Evolutionary conservation across 2,113 vertebrate genomes (phyloP).

Genomic region (Halcyon senegalensis): DNA sequence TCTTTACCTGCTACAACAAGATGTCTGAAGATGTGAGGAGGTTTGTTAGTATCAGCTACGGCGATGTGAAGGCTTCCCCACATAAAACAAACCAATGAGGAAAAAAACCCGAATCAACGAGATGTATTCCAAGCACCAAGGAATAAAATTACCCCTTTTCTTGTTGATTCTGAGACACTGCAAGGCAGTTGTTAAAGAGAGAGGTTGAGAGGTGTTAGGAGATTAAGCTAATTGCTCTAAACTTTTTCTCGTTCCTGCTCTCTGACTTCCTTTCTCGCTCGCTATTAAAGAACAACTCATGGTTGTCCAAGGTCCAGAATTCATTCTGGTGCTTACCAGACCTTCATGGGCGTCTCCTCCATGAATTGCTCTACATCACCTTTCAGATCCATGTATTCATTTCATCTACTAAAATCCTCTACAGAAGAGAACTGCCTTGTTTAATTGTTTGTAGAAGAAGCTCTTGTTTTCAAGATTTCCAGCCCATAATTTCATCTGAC

Average conservation of each 20-base stretch:
- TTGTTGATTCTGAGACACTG: not conserved
- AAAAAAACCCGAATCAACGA: too few relatives aligned
- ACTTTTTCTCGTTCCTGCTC: not conserved
- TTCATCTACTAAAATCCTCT: not conserved
- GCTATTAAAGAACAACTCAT: not conserved
- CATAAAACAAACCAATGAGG: not conserved
- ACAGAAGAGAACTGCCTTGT: not conserved
- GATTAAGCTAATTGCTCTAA: not conserved
- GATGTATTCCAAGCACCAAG: not conserved
- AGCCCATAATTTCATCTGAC: not conserved
- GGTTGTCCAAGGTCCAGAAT: not conserved
- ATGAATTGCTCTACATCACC: not conserved
- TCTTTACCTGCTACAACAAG: not conserved
- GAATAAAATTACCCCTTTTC: not conserved
- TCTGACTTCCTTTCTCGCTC: not conserved
- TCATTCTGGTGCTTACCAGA: not conserved
- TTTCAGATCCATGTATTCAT: not conserved
- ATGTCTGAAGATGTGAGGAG: not conserved
- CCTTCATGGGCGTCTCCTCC: not conserved
- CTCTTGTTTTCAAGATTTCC: not conserved
- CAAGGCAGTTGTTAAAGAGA: not conserved
- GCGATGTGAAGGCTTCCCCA: not conserved
- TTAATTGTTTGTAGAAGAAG: not conserved
- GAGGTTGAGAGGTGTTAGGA: not conserved
- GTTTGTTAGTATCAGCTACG: not conserved